Evolutionary conservation across 1,140 invertebrate genomes (phyloP).

Genomic region (Probaryconus sp.): DNA sequence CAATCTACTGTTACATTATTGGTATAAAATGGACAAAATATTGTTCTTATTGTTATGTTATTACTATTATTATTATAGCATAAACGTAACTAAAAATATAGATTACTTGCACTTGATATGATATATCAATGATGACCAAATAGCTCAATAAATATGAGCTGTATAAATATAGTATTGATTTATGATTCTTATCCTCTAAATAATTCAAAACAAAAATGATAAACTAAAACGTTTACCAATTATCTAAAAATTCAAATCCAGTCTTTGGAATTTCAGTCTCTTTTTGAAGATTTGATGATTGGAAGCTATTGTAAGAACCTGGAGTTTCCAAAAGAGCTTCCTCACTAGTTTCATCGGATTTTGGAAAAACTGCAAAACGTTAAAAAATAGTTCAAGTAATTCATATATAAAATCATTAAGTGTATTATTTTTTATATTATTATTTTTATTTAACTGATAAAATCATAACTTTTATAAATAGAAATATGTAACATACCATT

Average conservation of each 20-base stretch:
- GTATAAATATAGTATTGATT: neutral
- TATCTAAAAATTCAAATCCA: slow-evolving; percentile 86
- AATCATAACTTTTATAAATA: slow-evolving; percentile 70
- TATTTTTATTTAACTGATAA: slow-evolving; percentile 65
- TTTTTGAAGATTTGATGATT: slow-evolving; percentile 70
- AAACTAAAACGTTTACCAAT: slow-evolving; percentile 83
- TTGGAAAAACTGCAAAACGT: slow-evolving; percentile 69
- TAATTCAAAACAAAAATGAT: too few species aligned
- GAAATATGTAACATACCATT: too few species aligned
- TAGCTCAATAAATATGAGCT: neutral
- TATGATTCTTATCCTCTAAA: neutral
- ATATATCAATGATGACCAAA: too few species aligned
- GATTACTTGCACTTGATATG: neutral
- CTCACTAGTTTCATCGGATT: slow-evolving; percentile 72
- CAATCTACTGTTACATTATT: neutral
- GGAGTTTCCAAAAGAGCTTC: slow-evolving; percentile 72
- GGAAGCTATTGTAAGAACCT: slow-evolving; percentile 70
- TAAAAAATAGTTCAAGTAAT: slow-evolving; percentile 20
- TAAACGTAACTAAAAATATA: too few species aligned
- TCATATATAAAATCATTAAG: too few species aligned
- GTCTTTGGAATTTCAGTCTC: slow-evolving; percentile 83
- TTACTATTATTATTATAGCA: too few species aligned
- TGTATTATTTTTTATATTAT: slow-evolving; percentile 52
- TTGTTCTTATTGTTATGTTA: neutral
- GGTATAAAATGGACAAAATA: slow-evolving; percentile 2